phyloP scores from a whole-genome alignment of 35 echinoderm and acorn worm species.

The Ptychodera flava region DNA sequence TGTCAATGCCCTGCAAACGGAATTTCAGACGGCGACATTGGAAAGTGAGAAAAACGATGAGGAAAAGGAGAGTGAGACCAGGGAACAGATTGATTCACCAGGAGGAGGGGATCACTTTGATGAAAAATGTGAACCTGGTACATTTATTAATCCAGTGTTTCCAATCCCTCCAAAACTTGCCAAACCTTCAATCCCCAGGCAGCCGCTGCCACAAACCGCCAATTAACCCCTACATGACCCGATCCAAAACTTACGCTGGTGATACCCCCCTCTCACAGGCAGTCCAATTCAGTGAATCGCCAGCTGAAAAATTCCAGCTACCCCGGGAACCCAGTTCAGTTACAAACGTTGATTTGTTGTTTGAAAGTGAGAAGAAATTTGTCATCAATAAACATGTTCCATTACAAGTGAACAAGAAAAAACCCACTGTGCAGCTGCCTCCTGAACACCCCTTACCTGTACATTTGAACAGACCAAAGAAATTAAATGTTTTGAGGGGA shows the following conservation, averaged over 20 bases:
- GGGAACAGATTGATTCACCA: no score
- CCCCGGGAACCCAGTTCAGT: not conserved
- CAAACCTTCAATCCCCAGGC: not conserved
- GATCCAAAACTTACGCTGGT: not conserved
- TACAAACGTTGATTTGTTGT: not conserved
- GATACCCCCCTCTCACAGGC: not conserved
- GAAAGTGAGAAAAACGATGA: not conserved
- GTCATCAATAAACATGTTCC: conserved; percentile 52
- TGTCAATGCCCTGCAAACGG: not conserved
- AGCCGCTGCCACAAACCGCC: not conserved
- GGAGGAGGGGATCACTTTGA: no score
- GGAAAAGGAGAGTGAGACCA: no score
- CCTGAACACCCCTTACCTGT: not conserved
- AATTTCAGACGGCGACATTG: not conserved
- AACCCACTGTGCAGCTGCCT: not conserved
- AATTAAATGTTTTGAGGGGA: not conserved
- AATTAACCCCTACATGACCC: not conserved
- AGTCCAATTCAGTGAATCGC: not conserved
- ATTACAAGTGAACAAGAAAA: conserved; percentile 20
- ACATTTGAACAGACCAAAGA: not conserved
- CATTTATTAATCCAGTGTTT: no score
- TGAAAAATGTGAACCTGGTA: no score
- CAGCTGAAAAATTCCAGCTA: not conserved
- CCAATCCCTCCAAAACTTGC: not conserved
- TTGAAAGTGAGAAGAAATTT: conserved; percentile 4